phyloP scores from a whole-genome alignment of 2,797 vertebrate genomes.

The Myotis myotis region DNA sequence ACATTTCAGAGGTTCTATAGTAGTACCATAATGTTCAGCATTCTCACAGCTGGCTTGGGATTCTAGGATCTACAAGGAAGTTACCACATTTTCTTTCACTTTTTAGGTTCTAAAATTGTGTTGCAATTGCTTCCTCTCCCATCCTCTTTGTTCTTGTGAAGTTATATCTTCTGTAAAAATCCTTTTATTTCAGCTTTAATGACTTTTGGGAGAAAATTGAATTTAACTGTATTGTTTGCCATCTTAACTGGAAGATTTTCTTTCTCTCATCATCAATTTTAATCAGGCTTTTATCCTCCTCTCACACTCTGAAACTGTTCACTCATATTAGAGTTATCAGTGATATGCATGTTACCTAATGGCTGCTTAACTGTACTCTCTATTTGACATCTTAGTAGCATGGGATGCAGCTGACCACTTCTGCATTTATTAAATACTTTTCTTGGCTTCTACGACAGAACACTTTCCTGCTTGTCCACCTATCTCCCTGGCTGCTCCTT shows the following conservation, averaged over 20 bases:
- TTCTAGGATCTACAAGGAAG: background rate
- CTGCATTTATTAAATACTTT: background rate
- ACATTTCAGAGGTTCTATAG: background rate
- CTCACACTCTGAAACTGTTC: background rate
- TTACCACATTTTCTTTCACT: background rate
- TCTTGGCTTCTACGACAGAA: background rate
- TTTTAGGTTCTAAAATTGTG: background rate
- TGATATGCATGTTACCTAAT: background rate
- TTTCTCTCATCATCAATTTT: background rate
- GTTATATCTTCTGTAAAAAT: background rate
- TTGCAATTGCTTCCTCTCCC: background rate
- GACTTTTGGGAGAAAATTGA: background rate
- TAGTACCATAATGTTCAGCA: background rate
- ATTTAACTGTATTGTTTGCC: background rate
- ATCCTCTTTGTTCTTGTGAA: background rate
- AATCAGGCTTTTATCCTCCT: background rate
- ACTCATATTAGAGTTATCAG: background rate
- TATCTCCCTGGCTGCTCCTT: background rate
- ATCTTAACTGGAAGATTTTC: background rate
- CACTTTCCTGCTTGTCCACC: constrained; percentile 3
- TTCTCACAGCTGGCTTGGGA: background rate
- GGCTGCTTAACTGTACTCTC: background rate
- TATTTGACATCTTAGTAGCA: background rate
- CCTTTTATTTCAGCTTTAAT: constrained; percentile 4
- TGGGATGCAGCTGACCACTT: background rate